Percentiles rank a stretch among this genome's conserved stretches.
These are phyloP conservation scores for Esperia sulphurella DNA, from an alignment of 2,888 invertebrate species.

Conservation along the genomic window DNA sequence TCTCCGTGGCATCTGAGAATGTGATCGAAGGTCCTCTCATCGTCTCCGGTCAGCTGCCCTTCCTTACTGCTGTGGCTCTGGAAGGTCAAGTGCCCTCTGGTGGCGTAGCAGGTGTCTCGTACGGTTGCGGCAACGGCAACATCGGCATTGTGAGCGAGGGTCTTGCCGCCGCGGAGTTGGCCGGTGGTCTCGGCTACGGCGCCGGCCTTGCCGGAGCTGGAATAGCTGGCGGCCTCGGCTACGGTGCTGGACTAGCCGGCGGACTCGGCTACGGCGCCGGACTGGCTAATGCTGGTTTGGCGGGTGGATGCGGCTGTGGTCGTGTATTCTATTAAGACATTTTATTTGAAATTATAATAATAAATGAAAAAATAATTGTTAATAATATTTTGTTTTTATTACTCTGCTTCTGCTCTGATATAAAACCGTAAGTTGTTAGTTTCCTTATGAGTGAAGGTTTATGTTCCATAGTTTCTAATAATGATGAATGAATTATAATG, in stretches of 20 bases:
- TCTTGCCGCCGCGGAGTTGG: slow-evolving; percentile 19
- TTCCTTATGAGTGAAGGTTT: too few relatives aligned
- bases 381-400: not conserved
- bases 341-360: too few relatives aligned
- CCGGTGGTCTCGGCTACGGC: slow-evolving; percentile 13
- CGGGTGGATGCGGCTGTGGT: not conserved
- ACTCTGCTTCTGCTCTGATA: too few relatives aligned
- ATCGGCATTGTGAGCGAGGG: slow-evolving; percentile 19
- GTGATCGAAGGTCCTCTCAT: slow-evolving; percentile 31
- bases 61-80: slow-evolving; percentile 33
- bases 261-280: not conserved
- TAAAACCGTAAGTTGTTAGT: too few relatives aligned
- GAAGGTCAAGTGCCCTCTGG: slow-evolving; percentile 31
- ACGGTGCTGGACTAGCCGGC: not conserved
- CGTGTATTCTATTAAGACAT: too few relatives aligned
- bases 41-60: slow-evolving; percentile 35
- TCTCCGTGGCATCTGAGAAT: slow-evolving; percentile 42
- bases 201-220: slow-evolving; percentile 13
- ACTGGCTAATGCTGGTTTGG: not conserved
- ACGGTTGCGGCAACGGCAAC: slow-evolving; percentile 14
- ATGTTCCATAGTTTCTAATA: too few relatives aligned
- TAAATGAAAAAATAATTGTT: too few relatives aligned
- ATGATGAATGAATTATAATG: too few relatives aligned
- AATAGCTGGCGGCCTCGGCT: not conserved
- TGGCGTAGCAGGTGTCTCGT: slow-evolving; percentile 26